phyloP scores from a whole-genome alignment of 2,888 invertebrate genomes.

The Zygaena filipendulae region DNA sequence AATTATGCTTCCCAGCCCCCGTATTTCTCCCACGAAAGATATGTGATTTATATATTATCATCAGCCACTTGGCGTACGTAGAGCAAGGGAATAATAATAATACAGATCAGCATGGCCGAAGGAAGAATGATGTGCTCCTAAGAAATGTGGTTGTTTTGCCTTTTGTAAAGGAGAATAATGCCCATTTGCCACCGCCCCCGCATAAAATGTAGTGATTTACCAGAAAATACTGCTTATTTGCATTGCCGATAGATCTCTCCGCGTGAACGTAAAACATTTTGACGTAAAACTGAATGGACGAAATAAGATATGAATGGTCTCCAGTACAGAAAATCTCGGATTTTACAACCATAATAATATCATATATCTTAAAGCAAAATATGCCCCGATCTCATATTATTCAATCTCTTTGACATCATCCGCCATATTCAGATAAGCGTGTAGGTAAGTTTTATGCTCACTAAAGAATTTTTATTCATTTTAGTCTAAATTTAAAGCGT shows the following conservation, averaged over 20 bases:
- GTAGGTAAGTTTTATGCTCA: no score
- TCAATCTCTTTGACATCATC: conserved; percentile 33
- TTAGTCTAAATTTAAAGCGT: no score
- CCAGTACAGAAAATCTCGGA: conserved; percentile 39
- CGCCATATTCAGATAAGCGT: no score
- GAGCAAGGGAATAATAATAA: no score
- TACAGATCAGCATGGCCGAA: conserved; percentile 27
- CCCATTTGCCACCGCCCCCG: conserved; percentile 31
- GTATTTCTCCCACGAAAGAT: conserved; percentile 37
- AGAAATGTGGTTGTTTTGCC: conserved; percentile 38
- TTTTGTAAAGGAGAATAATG: conserved; percentile 35
- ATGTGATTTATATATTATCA: conserved; percentile 36
- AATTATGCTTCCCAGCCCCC: conserved; percentile 25
- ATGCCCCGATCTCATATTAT: conserved; percentile 36
- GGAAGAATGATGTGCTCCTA: conserved; percentile 33
- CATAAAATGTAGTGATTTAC: conserved; percentile 44
- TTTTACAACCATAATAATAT: conserved; percentile 46
- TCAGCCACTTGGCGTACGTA: conserved; percentile 27
- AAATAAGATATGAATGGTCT: conserved; percentile 48
- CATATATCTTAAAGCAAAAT: conserved; percentile 43
- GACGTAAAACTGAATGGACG: conserved; percentile 46
- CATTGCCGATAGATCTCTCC: conserved; percentile 43
- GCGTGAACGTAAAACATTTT: conserved; percentile 37
- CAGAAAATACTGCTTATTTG: conserved; percentile 51
- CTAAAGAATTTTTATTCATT: no score